Base-by-base conservation (phyloP, 1,140 invertebrate genomes). In the Cotesia chilonis region DNA sequence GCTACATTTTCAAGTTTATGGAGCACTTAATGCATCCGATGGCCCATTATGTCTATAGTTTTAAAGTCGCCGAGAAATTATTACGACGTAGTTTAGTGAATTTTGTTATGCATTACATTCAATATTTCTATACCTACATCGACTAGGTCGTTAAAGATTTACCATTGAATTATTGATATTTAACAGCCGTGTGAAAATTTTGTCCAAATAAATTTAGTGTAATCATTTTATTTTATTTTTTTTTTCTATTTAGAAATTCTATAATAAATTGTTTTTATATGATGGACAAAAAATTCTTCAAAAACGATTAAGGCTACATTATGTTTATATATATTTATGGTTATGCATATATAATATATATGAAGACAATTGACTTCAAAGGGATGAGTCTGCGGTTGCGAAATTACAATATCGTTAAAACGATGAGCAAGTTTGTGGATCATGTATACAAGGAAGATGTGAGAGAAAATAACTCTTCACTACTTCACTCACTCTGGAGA, bases 391-490 rank as follows among this genome's bases (percentile, higher is more conserved):
- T 82, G 80, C 79, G 81, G 80, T 83, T 76, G 76, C 75, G 74
- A 81, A 82, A 83, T 83, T 83, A 81, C 80, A 82, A 83, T 83
- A 82, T 82, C 79, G 80, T 80, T 80, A 79, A 80, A 81, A 55
- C 47, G 41, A 47, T 7, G 74, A 74, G 61, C 76, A 71, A 77
- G 67, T 71, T 68, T 38, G 68, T 57, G 17, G 71, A 80, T 59
- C 70, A 67, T 70, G 74, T 77, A 74, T 77, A 68, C 36, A 54
- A 55, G 60, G 65, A 74, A 52, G 64, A 55, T 52, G 57, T 57
- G 12, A 55, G 59, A 59, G 9, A 36, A 60, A 61, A 41, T 70
- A 14, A 70, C 70, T 52, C 63, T 68, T 71, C 75, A 60, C 64
- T 47, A 47, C 41, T 47, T 47, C 10, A 47, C 41, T 47, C 41